A percentile compares a stretch with the other conserved stretches of the same genome.
Evolutionary conservation across 2,113 vertebrate genomes (phyloP).

Genomic region (Parus major): DNA sequence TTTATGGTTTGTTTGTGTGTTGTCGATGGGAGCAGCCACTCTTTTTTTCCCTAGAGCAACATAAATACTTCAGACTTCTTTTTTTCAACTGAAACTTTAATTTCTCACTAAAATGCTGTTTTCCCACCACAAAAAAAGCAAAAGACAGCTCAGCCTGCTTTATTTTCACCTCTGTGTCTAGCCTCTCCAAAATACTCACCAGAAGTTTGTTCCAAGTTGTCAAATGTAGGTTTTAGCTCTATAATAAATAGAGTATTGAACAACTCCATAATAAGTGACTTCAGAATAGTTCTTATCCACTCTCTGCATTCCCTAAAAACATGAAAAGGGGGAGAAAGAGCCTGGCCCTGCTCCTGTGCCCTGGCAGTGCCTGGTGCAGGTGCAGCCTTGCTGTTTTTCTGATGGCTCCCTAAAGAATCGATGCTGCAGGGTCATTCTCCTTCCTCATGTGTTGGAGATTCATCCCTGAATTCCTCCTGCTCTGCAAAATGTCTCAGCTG

Average conservation of each 20-base stretch:
- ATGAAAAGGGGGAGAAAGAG: not conserved
- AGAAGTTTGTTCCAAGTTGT: not conserved
- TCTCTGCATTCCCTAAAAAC: not conserved
- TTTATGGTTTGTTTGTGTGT: not conserved
- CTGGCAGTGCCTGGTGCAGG: not conserved
- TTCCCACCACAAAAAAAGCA: not conserved
- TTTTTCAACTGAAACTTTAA: conserved; percentile 17
- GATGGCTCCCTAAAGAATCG: too few species aligned
- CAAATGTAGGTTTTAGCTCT: not conserved
- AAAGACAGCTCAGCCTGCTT: not conserved
- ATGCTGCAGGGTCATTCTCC: not conserved
- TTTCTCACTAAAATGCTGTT: not conserved
- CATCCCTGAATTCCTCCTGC: not conserved
- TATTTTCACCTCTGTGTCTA: not conserved
- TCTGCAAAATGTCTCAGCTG: not conserved
- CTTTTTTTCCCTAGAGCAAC: not conserved
- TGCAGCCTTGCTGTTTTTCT: not conserved
- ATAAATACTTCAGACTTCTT: not conserved
- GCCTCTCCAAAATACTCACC: not conserved
- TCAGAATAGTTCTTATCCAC: not conserved
- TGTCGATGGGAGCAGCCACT: not conserved
- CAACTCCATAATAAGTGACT: not conserved
- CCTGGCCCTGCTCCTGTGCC: not conserved
- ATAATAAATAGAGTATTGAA: not conserved
- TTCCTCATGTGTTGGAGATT: fast-evolving